Conservation (phyloP, 2,797 vertebrate species). For the Eulemur rubriventer region DNA sequence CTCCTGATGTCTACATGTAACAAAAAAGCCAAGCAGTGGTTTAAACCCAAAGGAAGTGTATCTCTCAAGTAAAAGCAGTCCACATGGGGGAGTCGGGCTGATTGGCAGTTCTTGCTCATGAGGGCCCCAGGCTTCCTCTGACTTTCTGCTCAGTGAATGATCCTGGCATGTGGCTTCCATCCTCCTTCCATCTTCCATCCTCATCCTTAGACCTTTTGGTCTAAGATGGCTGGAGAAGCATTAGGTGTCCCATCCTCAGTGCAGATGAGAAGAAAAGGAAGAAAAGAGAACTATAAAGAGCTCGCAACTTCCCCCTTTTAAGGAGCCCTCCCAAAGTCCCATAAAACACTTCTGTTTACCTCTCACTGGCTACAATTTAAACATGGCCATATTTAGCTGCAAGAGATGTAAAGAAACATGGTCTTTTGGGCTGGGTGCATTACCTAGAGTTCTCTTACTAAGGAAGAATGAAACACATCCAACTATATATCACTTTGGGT, state of each 20-base stretch:
- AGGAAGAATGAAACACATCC: not conserved
- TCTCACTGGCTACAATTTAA: not conserved
- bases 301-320: not conserved
- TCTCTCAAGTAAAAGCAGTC: not conserved
- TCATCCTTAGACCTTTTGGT: not conserved
- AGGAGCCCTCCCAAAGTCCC: not conserved
- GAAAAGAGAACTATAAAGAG: not conserved
- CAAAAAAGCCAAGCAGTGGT: not conserved
- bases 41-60: not conserved
- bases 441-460: not conserved
- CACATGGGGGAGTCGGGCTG: not conserved
- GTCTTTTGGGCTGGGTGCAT: not conserved
- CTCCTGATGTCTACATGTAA: not conserved
- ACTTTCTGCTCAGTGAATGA: not conserved
- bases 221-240: not conserved
- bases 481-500: not conserved
- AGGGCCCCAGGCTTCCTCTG: not conserved
- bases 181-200: not conserved
- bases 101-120: too few relatives aligned
- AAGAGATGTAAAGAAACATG: not conserved
- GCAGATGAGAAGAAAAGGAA: not conserved
- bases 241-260: not conserved
- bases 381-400: not conserved
- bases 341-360: not conserved
- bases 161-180: not conserved